These are phyloP conservation scores for Latrodectus hesperus DNA, from an alignment of 2,888 invertebrate genomes.

Conservation along the genomic window DNA sequence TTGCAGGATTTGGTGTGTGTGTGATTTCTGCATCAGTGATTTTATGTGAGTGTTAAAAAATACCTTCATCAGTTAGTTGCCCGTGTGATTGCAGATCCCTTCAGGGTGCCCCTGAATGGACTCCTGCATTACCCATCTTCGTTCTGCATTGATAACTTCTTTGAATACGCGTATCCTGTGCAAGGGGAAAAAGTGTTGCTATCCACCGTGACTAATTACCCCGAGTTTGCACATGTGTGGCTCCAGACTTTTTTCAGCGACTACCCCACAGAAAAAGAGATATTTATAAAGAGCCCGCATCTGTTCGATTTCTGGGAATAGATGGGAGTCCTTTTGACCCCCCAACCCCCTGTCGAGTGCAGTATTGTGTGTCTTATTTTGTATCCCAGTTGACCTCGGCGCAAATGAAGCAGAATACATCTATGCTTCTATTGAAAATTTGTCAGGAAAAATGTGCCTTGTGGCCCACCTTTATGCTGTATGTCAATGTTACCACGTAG, in stretches of 20 bases:
- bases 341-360: neutral
- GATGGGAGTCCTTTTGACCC: neutral
- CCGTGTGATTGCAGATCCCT: too few relatives aligned
- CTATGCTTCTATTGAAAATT: neutral
- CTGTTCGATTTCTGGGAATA: conserved; percentile 13
- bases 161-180: conserved; percentile 14
- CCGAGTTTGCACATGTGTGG: conserved; percentile 46
- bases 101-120: conserved; percentile 7
- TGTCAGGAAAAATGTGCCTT: neutral
- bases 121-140: conserved; percentile 7
- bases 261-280: neutral
- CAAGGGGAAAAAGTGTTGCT: conserved; percentile 15
- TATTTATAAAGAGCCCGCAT: conserved; percentile 17
- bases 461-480: neutral
- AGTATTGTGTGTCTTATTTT: conserved; percentile 9
- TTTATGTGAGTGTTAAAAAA: too few relatives aligned
- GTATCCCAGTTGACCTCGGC: neutral
- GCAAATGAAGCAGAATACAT: neutral
- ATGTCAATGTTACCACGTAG: neutral
- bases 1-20: too few relatives aligned
- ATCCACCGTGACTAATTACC: conserved; percentile 45
- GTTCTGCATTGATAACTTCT: conserved; percentile 33
- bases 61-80: too few relatives aligned
- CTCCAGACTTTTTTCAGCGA: neutral
- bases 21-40: too few relatives aligned